phyloP scores from a whole-genome alignment of 1,140 invertebrate species.

The Charaxes varanes region DNA sequence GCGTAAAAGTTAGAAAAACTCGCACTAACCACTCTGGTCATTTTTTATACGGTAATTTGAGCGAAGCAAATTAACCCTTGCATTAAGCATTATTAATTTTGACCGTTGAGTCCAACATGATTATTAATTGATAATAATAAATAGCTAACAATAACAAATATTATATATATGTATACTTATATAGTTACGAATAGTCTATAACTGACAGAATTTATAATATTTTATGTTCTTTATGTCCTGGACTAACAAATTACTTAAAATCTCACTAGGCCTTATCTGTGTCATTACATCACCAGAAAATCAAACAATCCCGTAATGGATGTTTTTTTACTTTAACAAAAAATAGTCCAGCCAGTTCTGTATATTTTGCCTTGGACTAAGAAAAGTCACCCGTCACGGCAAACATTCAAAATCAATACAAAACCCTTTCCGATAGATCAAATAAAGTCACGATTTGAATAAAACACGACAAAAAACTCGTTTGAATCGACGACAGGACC shows the following conservation, averaged over 20 bases:
- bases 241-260: background rate
- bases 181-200: no score
- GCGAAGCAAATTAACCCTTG: no score
- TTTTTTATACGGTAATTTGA: no score
- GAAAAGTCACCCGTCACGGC: slow-evolving; percentile 53
- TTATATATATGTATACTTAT: no score
- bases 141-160: no score
- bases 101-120: no score
- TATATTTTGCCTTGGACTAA: slow-evolving; percentile 23
- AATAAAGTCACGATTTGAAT: slow-evolving; percentile 59
- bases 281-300: slow-evolving; percentile 4
- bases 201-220: no score
- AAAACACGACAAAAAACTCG: slow-evolving; percentile 47
- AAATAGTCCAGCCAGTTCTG: slow-evolving; percentile 7
- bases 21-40: no score
- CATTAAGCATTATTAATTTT: no score
- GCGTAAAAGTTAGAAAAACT: no score
- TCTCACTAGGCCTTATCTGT: slow-evolving; percentile 1
- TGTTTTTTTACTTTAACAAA: slow-evolving; percentile 8
- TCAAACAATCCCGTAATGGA: slow-evolving; percentile 8
- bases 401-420: slow-evolving; percentile 68
- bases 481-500: slow-evolving; percentile 15
- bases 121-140: no score
- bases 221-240: no score
- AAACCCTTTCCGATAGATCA: slow-evolving; percentile 63